Base-by-base conservation (phyloP, 1,140 invertebrate species). In the Lethocerus indicus region DNA sequence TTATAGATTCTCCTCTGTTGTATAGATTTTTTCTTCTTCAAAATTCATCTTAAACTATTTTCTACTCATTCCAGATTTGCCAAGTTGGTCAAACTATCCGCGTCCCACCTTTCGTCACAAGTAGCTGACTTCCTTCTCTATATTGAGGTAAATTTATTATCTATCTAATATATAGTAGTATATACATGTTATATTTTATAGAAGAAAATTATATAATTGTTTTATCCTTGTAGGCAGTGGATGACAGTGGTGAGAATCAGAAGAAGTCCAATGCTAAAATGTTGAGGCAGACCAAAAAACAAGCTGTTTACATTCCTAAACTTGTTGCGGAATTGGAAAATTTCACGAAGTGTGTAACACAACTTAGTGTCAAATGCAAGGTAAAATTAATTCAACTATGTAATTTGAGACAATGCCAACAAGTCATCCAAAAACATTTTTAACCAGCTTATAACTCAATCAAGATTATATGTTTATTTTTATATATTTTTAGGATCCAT, bases 141-240 rank as follows among this genome's bases (percentile, higher is more conserved):
- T 43, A 54, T 57, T 40, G 56, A 57, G 49, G 54, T 55, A 48
- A 48, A 20, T 25, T 27, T 51, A 14, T 24, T 43, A 9, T 32
- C 29, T 9, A 32, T 9, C n/a, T 9, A 9, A 9, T 32, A 9
- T 9, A 32, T n/a, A 9, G 29, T 32, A 9, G 7, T 32, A n/a
- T 9, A 32, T 32, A 32, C n/a, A 9, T 32, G 7, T 9, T 9
- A 32, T 32, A 32, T 32, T 32, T n/a, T 32, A 9, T 9, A 32
- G 48, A 29, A 26, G 3, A 4, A 12, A n/a, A n/a, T n/a, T n/a
- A 50, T 26, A 18, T 13, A 25, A 50, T 39, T 23, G 18, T 40
- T 49, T 24, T 35, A 28, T 43, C 49, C 41, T 36, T 47, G 28
- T 51, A 59, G 57, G 41, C 50, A 63, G 64, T 49, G 64, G 65